A percentile compares a stretch with the other conserved stretches of the same genome.
Conservation (phyloP, 2,113 vertebrate genomes). For the Lepus americanus region DNA sequence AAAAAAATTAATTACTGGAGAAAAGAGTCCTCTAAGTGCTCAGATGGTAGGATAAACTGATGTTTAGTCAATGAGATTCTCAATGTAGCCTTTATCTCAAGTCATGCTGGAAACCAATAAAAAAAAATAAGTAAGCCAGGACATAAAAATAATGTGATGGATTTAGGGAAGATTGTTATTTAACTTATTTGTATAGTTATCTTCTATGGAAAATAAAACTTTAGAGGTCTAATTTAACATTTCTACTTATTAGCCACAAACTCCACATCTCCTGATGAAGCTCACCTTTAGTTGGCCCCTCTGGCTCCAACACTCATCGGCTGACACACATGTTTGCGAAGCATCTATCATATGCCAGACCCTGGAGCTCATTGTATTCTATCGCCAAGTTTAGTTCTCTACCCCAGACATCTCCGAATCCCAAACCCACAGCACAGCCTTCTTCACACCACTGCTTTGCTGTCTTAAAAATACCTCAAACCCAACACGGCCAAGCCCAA, state of each 20-base stretch:
- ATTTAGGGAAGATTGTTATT: constrained; percentile 40
- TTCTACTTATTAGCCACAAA: constrained; percentile 7
- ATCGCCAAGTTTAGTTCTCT: background rate
- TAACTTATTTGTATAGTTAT: constrained; percentile 57
- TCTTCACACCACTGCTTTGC: background rate
- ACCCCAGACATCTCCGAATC: background rate
- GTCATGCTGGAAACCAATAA: constrained; percentile 21
- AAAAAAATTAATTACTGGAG: constrained; percentile 60
- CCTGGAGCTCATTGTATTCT: background rate
- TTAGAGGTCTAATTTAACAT: constrained; percentile 14
- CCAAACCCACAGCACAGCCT: background rate
- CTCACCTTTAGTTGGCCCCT: background rate
- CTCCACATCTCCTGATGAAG: constrained; percentile 19
- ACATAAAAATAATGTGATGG: constrained; percentile 34
- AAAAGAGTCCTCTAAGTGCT: constrained; percentile 50
- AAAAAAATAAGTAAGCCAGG: constrained; percentile 57
- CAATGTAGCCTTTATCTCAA: constrained; percentile 36
- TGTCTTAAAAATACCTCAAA: background rate
- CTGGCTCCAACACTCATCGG: background rate
- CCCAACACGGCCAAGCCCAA: background rate
- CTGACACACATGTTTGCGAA: constrained; percentile 3
- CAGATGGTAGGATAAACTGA: constrained; percentile 36
- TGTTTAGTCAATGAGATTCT: constrained; percentile 59
- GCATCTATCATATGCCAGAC: background rate
- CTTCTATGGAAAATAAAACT: constrained; percentile 17